phyloP scores from a whole-genome alignment of 2,888 invertebrate genomes.

The Rhynchonema sp. region DNA sequence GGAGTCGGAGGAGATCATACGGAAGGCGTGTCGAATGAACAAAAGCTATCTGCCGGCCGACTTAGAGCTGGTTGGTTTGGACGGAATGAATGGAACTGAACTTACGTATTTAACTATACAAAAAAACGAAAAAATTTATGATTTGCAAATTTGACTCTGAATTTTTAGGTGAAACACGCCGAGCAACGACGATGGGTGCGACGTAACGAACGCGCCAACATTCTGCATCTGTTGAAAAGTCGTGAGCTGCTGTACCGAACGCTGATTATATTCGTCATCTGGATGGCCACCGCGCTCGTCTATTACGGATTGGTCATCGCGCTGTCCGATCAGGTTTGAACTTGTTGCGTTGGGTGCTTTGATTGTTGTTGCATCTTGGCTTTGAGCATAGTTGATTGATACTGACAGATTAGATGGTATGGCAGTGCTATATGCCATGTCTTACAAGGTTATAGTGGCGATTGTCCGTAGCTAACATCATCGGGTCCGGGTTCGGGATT shows the following conservation, averaged over 20 bases:
- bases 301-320: slow-evolving; percentile 27
- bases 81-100: no score
- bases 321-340: slow-evolving; percentile 18
- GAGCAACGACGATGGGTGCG: slow-evolving; percentile 22
- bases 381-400: no score
- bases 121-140: not conserved
- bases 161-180: slow-evolving; percentile 15
- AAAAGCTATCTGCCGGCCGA: slow-evolving; percentile 23
- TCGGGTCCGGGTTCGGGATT: no score
- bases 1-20: slow-evolving; percentile 25
- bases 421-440: no score
- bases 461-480: no score
- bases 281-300: slow-evolving; percentile 27
- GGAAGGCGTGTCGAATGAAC: slow-evolving; percentile 23
- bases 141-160: not conserved
- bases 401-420: no score
- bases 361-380: not conserved
- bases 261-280: slow-evolving; percentile 21
- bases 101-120: not conserved
- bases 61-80: slow-evolving; percentile 19
- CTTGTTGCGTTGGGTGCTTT: not conserved
- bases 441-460: no score
- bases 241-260: slow-evolving; percentile 18
- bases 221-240: slow-evolving; percentile 19
- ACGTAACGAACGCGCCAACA: slow-evolving; percentile 17